These are phyloP conservation scores for Mesocricetus auratus DNA, from an alignment of 2,113 vertebrate genomes.

Conservation along the genomic window DNA sequence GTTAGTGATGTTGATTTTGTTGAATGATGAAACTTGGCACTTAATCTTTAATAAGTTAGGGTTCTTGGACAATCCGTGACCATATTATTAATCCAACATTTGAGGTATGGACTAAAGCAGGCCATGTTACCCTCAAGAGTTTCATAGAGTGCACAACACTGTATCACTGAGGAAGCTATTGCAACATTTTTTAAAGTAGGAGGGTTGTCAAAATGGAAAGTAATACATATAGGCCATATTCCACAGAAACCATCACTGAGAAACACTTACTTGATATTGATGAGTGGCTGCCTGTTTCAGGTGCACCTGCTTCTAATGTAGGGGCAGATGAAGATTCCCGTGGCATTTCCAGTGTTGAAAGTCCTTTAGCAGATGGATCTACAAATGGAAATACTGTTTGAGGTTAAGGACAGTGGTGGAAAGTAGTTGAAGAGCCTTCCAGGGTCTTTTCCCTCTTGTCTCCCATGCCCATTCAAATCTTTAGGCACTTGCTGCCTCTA, in stretches of 20 bases:
- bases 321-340: constrained; percentile 97
- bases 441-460: not conserved
- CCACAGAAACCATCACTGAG: constrained; percentile 46
- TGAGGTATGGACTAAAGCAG: not conserved
- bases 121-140: not conserved
- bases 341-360: constrained; percentile 96
- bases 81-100: not conserved
- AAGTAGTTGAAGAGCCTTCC: constrained; percentile 24
- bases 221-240: not conserved
- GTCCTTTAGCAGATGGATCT: constrained; percentile 93
- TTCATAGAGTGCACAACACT: not conserved
- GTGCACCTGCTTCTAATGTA: constrained; percentile 94
- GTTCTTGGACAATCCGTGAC: constrained; percentile 38
- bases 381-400: constrained; percentile 83
- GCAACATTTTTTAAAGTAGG: not conserved
- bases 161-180: constrained; percentile 4
- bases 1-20: constrained; percentile 3
- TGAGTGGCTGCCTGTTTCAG: constrained; percentile 96
- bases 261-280: constrained; percentile 94
- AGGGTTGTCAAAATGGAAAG: constrained; percentile 34
- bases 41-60: constrained; percentile 46
- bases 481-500: not conserved
- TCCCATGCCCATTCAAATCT: not conserved
- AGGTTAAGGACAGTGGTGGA: not conserved
- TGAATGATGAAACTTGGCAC: constrained; percentile 60